phyloP scores from a whole-genome alignment of 2,888 invertebrate genomes.

The Rotaria socialis region DNA sequence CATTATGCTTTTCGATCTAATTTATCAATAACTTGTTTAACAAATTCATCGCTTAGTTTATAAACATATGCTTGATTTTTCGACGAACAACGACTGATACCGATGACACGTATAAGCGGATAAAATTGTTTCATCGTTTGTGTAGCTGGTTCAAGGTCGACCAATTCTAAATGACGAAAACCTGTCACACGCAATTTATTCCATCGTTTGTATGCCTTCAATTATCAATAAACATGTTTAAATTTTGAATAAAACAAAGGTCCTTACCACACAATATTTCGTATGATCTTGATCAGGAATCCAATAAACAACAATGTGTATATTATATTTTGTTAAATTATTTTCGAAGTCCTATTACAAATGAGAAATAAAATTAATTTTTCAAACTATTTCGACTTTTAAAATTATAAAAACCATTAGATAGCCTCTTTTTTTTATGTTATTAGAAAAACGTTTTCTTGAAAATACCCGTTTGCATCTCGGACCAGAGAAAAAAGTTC shows the following conservation, averaged over 20 bases:
- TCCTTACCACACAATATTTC: background rate
- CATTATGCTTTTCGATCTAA: background rate
- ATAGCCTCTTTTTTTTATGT: background rate
- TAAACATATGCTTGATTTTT: background rate
- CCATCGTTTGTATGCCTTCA: slow-evolving; percentile 30
- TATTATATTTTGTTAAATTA: background rate
- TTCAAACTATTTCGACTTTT: background rate
- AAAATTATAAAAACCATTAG: background rate
- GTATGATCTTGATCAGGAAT: slow-evolving; percentile 17
- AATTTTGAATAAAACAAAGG: background rate
- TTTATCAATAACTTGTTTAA: background rate
- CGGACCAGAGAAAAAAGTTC: background rate
- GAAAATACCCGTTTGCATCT: too few relatives aligned
- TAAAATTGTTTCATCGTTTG: background rate
- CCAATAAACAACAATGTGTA: background rate
- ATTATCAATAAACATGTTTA: background rate
- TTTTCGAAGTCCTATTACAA: background rate
- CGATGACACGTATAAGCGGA: background rate
- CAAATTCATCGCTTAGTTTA: background rate
- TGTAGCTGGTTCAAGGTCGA: background rate
- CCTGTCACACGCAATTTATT: background rate
- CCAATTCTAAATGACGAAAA: background rate
- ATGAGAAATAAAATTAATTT: background rate
- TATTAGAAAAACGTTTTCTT: too few relatives aligned
- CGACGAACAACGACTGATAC: background rate